Evolutionary conservation across 1,140 invertebrate species (phyloP), one percentile per base, ranked within the genome.

Genomic region (Nasonia vitripennis): DNA sequence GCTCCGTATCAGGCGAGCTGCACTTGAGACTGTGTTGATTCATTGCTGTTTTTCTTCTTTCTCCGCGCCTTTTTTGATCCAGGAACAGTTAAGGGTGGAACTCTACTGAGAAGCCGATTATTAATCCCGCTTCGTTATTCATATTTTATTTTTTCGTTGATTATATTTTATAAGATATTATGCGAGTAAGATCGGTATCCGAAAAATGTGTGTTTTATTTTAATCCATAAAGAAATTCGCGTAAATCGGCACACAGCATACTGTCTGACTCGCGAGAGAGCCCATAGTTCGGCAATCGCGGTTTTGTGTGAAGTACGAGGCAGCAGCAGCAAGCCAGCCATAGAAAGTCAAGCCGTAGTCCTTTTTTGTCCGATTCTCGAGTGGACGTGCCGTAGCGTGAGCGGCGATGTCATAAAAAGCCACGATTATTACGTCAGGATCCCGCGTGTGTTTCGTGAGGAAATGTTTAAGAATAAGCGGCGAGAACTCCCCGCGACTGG

Each of bases 361-460:
- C 68, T 27, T 71, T 71, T 81, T 81, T 71, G 34, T 23, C 67
- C 67, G 14, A 14, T 81, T 71, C 67, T 70, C 67, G 4, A 34
- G 68, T 34, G 68, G 67, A 81, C 79, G 79, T 81, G 68, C 45
- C 34, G 23, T 6, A 62, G 55, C 55, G 55, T 62, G 17, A n/a
- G 79, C 67, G 31, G 55, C 31, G n/a, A 81, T 81, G 31, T 51
- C 20, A 48, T 71, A 81, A 81, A 81, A 81, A 81, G 20, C 14
- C 68, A 9, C 31, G 41, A 34, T 45, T 79, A 77, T 85, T 85
- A 77, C 77, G 55, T 37, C 78, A 85, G 48, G 74, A 79, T 75
- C 31, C 34, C 78, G 84, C 84, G 84, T 85, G 78, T 79, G 77
- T 81, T 81, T 85, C 55, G 78, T 77, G 78, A 81, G 79, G 84